Base-by-base conservation (phyloP, 2,888 invertebrate species). In the Cheilosia vernalis region DNA sequence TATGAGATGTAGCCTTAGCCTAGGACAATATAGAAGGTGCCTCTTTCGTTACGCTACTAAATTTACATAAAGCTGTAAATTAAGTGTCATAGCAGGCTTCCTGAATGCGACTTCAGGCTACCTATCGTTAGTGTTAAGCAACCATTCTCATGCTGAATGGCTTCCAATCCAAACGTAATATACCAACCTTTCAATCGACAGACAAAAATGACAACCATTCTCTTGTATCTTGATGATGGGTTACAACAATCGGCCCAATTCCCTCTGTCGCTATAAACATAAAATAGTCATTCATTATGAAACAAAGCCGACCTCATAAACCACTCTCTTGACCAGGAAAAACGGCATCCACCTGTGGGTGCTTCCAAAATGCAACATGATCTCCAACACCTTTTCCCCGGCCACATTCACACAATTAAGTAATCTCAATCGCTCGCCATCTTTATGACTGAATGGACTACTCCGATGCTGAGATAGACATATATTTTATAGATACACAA, bases 321-420 rank as follows among this genome's bases (percentile, higher is more conserved):
- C 47, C 56, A 58, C 44, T 24, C 30, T 21, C 47, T 56, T 44
- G 56, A 30, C 67, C 15, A 17, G 6, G 1, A 40, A 7, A 24
- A 1, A 2, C 30, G 15, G 4, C 30, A 13, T 47, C 47, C 56
- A 58, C 13, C 69, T 69, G 69, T 9, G 6, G 51, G 40, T 17
- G 47, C 6, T 49, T 19, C 17, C 60, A 51, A 42, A 9, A 24
- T 44, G 51, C 60, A 72, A 72, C 63, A 73, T 44, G 17, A 73
- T 73, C 44, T 5, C 47, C 49, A 21, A 55, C 74, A 56, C 74
- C 74, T 64, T 55, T 24, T 60, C n/a, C 33, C 40, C 27, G 40
- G 27, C 40, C 21, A 47, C 42, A 24, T 73, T 49, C 64, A 56
- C 55, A 64, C 64, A 74, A 73, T 74, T 74, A 74, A 64, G 63